A percentile compares a stretch with the other conserved stretches of the same genome.
Evolutionary conservation across 1,140 invertebrate species (phyloP).

Genomic region (Ceratoteleas bidentatus): DNA sequence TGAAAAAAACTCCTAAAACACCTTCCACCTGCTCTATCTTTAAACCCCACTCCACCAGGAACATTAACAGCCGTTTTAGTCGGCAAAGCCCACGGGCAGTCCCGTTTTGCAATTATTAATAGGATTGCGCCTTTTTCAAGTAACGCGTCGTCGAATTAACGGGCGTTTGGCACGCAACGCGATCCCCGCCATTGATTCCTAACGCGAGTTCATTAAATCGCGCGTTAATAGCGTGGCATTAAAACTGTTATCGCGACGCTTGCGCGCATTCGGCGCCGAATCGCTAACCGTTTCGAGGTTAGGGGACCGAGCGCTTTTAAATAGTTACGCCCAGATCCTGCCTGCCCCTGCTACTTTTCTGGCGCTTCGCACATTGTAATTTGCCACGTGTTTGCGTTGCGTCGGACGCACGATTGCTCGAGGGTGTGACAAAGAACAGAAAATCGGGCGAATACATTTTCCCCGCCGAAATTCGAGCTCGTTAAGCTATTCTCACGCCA

Average conservation of each 20-base stretch:
- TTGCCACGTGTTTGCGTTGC: too few relatives aligned
- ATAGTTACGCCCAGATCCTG: slow-evolving; percentile 35
- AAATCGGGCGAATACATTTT: too few relatives aligned
- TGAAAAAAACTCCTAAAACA: too few relatives aligned
- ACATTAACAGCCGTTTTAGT: slow-evolving; percentile 23
- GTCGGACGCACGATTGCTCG: too few relatives aligned
- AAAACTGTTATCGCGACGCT: slow-evolving; percentile 43
- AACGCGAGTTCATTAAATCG: slow-evolving; percentile 50
- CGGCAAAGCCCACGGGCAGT: slow-evolving; percentile 6
- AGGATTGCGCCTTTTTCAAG: slow-evolving; percentile 24
- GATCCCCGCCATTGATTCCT: slow-evolving; percentile 64
- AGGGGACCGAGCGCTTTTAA: slow-evolving; percentile 29
- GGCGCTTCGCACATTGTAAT: background rate
- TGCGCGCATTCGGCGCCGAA: slow-evolving; percentile 29
- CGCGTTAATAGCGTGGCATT: slow-evolving; percentile 24
- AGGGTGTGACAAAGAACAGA: too few relatives aligned
- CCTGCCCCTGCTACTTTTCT: background rate
- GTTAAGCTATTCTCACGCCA: too few relatives aligned
- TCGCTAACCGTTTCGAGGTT: slow-evolving; percentile 6
- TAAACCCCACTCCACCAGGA: background rate
- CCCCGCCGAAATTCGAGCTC: too few relatives aligned
- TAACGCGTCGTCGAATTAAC: slow-evolving; percentile 31
- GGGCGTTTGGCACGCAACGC: slow-evolving; percentile 63
- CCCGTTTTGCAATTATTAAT: slow-evolving; percentile 44
- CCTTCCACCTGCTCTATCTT: too few relatives aligned